Evolutionary conservation across 2,113 vertebrate genomes (phyloP).

Genomic region (Sylvicapra grimmia): DNA sequence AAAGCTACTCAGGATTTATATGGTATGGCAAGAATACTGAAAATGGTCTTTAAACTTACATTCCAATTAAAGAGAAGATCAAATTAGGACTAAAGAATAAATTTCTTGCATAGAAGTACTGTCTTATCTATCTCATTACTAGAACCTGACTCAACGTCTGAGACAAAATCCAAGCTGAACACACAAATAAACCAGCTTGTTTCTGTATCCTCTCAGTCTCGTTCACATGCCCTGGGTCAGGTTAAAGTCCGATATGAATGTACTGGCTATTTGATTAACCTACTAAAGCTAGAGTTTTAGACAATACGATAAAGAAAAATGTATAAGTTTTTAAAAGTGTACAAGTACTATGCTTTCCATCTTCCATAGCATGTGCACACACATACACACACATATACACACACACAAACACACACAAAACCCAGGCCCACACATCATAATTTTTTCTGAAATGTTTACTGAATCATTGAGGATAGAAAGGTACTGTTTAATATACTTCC

Average conservation of each 20-base stretch:
- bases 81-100: not conserved
- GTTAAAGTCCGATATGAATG: not conserved
- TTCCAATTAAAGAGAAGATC: not conserved
- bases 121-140: not conserved
- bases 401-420: not conserved
- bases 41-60: not conserved
- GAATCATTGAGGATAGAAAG: not conserved
- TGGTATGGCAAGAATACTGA: not conserved
- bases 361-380: not conserved
- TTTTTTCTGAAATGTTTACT: not conserved
- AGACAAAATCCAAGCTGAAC: not conserved
- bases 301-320: not conserved
- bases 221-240: not conserved
- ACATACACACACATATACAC: not conserved
- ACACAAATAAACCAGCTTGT: not conserved
- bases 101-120: not conserved
- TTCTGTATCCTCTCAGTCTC: not conserved
- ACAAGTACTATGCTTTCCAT: not conserved
- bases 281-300: not conserved
- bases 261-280: not conserved
- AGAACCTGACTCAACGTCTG: not conserved
- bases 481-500: not conserved
- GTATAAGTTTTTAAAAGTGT: not conserved
- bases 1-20: conserved; percentile 45
- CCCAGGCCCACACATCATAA: no score